Evolutionary conservation across 1,140 invertebrate species (phyloP).

Genomic region (Neuroterus valhalla): DNA sequence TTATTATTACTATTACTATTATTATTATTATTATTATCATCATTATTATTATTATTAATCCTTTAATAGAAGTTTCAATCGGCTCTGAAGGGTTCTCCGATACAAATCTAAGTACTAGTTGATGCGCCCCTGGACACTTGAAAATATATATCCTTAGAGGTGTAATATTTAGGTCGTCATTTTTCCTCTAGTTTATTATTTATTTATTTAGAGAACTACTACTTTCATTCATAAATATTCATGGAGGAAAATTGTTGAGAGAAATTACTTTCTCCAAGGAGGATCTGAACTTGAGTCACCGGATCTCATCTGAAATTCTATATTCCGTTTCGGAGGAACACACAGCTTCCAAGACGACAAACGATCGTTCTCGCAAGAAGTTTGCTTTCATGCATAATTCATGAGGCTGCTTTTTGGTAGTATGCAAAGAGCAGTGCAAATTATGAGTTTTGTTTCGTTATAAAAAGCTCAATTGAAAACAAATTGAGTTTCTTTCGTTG

Average conservation of each 20-base stretch:
- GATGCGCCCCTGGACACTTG: no score
- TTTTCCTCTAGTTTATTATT: no score
- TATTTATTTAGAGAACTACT: no score
- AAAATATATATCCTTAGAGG: no score
- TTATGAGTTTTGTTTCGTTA: constrained; percentile 9
- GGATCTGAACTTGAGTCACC: constrained; percentile 7
- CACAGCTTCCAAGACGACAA: constrained; percentile 20
- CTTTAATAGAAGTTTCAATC: no score
- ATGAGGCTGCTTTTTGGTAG: constrained; percentile 16
- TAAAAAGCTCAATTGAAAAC: not conserved
- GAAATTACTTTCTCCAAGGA: not conserved
- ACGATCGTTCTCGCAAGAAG: constrained; percentile 26
- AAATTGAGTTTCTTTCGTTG: not conserved
- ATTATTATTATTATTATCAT: no score
- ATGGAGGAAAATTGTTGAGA: not conserved
- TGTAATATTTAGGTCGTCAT: no score
- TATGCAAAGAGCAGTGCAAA: not conserved
- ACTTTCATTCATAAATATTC: no score
- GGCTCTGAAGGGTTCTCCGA: no score
- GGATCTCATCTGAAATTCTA: constrained; percentile 11
- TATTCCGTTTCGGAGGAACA: constrained; percentile 9
- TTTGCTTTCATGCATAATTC: constrained; percentile 21
- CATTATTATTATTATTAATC: no score
- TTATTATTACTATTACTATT: no score
- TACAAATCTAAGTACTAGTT: no score